Conservation (phyloP, 2,888 invertebrate genomes). For the Cataglyphis altisquamis region DNA sequence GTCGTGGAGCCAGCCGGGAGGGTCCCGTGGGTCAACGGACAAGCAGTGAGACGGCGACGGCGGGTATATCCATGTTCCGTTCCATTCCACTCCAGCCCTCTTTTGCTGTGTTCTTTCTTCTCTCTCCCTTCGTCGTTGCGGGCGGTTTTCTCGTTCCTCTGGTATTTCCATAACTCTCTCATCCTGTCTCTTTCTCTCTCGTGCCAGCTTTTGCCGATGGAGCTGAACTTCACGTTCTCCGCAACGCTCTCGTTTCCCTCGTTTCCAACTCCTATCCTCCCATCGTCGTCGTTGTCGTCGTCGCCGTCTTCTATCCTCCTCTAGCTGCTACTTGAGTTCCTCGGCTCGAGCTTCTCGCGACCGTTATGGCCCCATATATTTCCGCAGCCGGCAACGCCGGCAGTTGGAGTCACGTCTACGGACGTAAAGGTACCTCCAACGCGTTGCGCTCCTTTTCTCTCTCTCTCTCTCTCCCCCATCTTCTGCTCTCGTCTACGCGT, state of each 20-base stretch:
- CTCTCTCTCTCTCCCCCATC: background rate
- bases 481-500: slow-evolving; percentile 74
- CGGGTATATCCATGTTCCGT: slow-evolving; percentile 45
- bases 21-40: slow-evolving; percentile 76
- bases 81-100: slow-evolving; percentile 47
- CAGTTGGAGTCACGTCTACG: slow-evolving; percentile 77
- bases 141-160: slow-evolving; percentile 33
- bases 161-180: slow-evolving; percentile 45
- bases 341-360: slow-evolving; percentile 73
- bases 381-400: slow-evolving; percentile 72
- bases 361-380: slow-evolving; percentile 81
- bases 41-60: slow-evolving; percentile 59
- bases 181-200: slow-evolving; percentile 29
- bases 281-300: slow-evolving; percentile 46
- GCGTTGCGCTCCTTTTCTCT: slow-evolving; percentile 56
- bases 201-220: slow-evolving; percentile 33
- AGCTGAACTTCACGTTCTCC: slow-evolving; percentile 35
- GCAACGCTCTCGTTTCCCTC: slow-evolving; percentile 48
- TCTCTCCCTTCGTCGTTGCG: slow-evolving; percentile 29
- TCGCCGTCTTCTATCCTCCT: slow-evolving; percentile 46
- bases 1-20: slow-evolving; percentile 71
- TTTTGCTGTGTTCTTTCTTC: slow-evolving; percentile 40
- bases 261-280: slow-evolving; percentile 55
- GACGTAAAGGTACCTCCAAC: slow-evolving; percentile 79
- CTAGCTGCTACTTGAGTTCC: slow-evolving; percentile 65